These are phyloP conservation scores for Bryconaethiops microstoma DNA, from an alignment of 2,797 vertebrate genomes.

Conservation along the genomic window DNA sequence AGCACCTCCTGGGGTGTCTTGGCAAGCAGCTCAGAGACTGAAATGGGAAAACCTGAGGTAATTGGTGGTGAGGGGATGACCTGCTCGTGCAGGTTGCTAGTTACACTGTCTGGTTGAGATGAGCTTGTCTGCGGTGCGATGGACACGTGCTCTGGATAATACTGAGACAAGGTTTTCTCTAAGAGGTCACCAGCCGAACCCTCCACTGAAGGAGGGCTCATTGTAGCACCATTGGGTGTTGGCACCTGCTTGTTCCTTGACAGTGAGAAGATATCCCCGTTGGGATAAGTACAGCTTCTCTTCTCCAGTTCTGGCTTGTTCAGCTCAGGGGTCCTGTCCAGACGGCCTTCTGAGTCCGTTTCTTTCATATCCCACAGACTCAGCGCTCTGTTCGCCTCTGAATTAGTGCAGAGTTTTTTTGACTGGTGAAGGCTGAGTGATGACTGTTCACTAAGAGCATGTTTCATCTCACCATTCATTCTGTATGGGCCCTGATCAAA, in stretches of 20 bases:
- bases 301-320: slow-evolving; percentile 71
- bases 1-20: slow-evolving; percentile 75
- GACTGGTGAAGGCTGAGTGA: slow-evolving; percentile 79
- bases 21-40: slow-evolving; percentile 83
- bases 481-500: slow-evolving; percentile 78
- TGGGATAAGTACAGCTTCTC: slow-evolving; percentile 79
- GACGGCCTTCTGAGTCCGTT: slow-evolving; percentile 62
- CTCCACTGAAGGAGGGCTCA: slow-evolving; percentile 86
- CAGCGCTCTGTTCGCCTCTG: slow-evolving; percentile 76
- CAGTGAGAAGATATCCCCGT: slow-evolving; percentile 83
- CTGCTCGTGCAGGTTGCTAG: slow-evolving; percentile 78
- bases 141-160: slow-evolving; percentile 90
- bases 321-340: slow-evolving; percentile 74
- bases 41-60: slow-evolving; percentile 91
- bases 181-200: slow-evolving; percentile 85
- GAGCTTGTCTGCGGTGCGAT: slow-evolving; percentile 86
- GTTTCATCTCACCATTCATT: slow-evolving; percentile 90
- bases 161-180: slow-evolving; percentile 91
- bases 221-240: slow-evolving; percentile 91
- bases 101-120: slow-evolving; percentile 79
- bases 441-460: slow-evolving; percentile 83
- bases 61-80: slow-evolving; percentile 78
- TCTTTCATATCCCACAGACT: slow-evolving; percentile 65
- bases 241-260: slow-evolving; percentile 84
- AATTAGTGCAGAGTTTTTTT: slow-evolving; percentile 85